Conservation (phyloP, 2,888 invertebrate genomes). For the Eubasilissa splendida region DNA sequence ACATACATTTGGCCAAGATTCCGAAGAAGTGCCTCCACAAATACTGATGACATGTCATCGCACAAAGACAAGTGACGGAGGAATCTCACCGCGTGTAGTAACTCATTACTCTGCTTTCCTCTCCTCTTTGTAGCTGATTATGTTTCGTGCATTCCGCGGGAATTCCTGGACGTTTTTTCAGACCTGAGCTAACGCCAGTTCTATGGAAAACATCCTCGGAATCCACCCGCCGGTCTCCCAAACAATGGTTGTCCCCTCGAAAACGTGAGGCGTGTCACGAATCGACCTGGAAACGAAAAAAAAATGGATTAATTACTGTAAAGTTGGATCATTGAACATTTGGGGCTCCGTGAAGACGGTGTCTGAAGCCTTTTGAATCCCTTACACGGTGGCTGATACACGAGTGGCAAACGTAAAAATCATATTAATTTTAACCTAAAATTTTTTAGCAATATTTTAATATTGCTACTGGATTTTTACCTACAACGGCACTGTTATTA, state of each 20-base stretch:
- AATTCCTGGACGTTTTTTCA: constrained; percentile 49
- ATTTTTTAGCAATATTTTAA: too few species aligned
- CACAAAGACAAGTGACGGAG: background rate
- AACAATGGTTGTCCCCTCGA: constrained; percentile 16
- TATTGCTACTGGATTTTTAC: too few species aligned
- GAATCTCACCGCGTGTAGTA: constrained; percentile 28
- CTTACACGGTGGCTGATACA: too few species aligned
- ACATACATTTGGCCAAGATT: too few species aligned
- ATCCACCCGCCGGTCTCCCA: constrained; percentile 46
- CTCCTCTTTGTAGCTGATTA: constrained; percentile 53
- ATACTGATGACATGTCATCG: background rate
- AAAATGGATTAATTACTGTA: constrained; percentile 25
- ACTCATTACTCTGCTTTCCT: constrained; percentile 39
- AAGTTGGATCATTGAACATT: constrained; percentile 5
- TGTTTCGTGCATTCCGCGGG: constrained; percentile 53
- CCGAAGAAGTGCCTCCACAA: too few species aligned
- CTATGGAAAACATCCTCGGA: constrained; percentile 51
- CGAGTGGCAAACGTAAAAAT: too few species aligned
- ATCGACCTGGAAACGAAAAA: constrained; percentile 3
- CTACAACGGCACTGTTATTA: too few species aligned
- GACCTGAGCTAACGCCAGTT: constrained; percentile 2
- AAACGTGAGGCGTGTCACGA: constrained; percentile 29
- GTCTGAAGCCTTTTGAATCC: too few species aligned
- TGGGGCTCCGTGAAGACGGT: background rate
- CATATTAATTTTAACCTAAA: too few species aligned